Evolutionary conservation across 2,797 vertebrate genomes (phyloP).

Genomic region (Hyperoplus lanceolatus): DNA sequence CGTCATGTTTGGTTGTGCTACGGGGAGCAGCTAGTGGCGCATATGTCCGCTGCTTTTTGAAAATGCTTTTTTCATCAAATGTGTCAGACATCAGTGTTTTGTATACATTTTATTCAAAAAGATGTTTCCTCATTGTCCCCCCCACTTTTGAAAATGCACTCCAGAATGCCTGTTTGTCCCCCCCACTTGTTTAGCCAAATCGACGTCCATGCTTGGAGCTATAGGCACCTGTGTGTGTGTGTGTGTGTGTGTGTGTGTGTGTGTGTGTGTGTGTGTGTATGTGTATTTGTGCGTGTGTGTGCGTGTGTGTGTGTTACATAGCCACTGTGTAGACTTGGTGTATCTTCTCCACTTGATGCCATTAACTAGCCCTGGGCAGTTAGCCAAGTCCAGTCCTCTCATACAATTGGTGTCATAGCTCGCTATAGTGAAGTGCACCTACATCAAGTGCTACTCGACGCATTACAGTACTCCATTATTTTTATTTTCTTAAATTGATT

Average conservation of each 20-base stretch:
- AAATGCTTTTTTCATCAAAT: too few species aligned
- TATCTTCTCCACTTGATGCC: conserved; percentile 25
- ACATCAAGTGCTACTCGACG: conserved; percentile 30
- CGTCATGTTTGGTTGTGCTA: too few species aligned
- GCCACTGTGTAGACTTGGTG: conserved; percentile 30
- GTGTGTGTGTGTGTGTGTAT: conserved; percentile 23
- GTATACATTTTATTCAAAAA: too few species aligned
- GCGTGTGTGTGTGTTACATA: conserved; percentile 34
- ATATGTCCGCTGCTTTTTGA: too few species aligned
- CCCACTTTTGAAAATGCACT: too few species aligned
- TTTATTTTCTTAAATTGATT: too few species aligned
- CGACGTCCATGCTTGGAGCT: not conserved
- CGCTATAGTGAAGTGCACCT: conserved; percentile 39
- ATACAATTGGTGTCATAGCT: conserved; percentile 29
- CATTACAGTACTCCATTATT: conserved; percentile 14
- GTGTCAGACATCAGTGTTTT: too few species aligned
- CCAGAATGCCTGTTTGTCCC: too few species aligned
- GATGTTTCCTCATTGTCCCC: too few species aligned
- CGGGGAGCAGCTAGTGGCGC: too few species aligned
- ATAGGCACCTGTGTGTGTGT: not conserved
- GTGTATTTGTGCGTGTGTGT: conserved; percentile 2
- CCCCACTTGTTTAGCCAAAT: too few species aligned
- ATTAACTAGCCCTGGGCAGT: conserved; percentile 50
- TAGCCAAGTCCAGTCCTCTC: conserved; percentile 51
- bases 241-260: conserved; percentile 15